Evolutionary conservation across 1,140 invertebrate genomes (phyloP).

Genomic region (Spodoptera frugiperda): DNA sequence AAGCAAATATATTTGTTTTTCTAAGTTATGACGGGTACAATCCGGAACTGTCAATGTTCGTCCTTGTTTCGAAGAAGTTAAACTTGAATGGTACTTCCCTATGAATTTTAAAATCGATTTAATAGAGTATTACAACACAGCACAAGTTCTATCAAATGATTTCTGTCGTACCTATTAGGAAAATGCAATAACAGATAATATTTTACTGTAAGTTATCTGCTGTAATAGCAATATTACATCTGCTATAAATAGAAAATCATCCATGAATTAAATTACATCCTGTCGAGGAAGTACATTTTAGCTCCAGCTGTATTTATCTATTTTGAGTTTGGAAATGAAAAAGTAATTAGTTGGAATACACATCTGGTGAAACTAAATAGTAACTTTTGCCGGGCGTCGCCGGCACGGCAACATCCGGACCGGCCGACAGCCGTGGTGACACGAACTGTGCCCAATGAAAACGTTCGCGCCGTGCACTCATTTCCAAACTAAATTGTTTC

Average conservation of each 20-base stretch:
- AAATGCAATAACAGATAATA: too few relatives aligned
- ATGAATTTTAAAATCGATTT: not conserved
- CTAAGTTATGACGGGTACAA: not conserved
- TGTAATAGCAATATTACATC: too few relatives aligned
- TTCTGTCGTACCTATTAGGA: too few relatives aligned
- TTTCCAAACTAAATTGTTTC: slow-evolving; percentile 5
- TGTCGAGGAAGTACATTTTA: too few relatives aligned
- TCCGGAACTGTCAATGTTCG: not conserved
- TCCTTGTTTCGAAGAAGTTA: not conserved
- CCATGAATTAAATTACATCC: too few relatives aligned
- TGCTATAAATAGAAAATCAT: too few relatives aligned
- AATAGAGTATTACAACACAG: too few relatives aligned
- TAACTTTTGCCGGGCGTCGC: slow-evolving; percentile 8
- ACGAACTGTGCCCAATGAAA: slow-evolving; percentile 72
- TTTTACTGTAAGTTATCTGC: too few relatives aligned
- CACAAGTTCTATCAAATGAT: too few relatives aligned
- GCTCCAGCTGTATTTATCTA: too few relatives aligned
- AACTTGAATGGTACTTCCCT: not conserved
- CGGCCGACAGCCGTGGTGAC: slow-evolving; percentile 56
- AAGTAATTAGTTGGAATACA: slow-evolving; percentile 16
- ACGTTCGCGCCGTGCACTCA: slow-evolving; percentile 37
- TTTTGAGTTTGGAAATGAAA: not conserved
- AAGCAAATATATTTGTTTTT: slow-evolving; percentile 13
- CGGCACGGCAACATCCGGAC: slow-evolving; percentile 28
- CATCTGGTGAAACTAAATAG: slow-evolving; percentile 4